Evolutionary conservation across 2,797 vertebrate species (phyloP), one percentile per base, ranked within the genome.

Genomic region (Varecia variegata): DNA sequence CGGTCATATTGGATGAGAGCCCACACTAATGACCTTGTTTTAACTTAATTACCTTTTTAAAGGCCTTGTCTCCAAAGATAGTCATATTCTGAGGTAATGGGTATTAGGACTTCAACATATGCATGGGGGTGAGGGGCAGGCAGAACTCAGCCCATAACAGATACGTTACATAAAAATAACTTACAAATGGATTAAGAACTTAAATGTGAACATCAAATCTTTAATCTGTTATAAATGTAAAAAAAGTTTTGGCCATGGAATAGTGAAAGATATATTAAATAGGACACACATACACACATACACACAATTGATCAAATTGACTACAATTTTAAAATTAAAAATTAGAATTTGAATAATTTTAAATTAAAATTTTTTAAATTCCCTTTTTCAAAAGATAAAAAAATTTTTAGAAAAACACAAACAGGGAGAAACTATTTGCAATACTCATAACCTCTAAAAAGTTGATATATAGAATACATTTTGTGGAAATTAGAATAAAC

Each of bases 1-100:
- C 3, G 38, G 5, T 12, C 0, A 38, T n/a, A 35, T 0, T 52
- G 35, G 35, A 38, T 5, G n/a, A 52, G 2, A 14, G 8, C 0
- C 52, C 14, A 58, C 7, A 15, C 25, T 73, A 86, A 77, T 2
- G 7, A 84, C 1, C 30, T 56, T 4, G 45, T 68, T 89, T 84
- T 67, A 87, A 58, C 2, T 67, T 40, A 52, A 27, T 60, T 40
- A 32, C 1, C 12, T 35, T 32, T 76, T 67, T 60, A 43, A 56
- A 56, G 9, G 60, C 6, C 7, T 7, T 87, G 12, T 30, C 62
- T 45, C 21, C 58, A 88, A 91, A 88, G 47, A 38, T 1, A 65
- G n/a, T 47, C 25, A 76, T 4, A 45, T 58, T 45, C 38, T 81
- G n/a, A 94, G 40, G 32, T 27, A 30, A 5, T 23, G 32, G 7